Percentiles rank a stretch among this genome's conserved stretches.
These are phyloP conservation scores for Andrena bicolor DNA, from an alignment of 2,888 invertebrate genomes.

Conservation along the genomic window DNA sequence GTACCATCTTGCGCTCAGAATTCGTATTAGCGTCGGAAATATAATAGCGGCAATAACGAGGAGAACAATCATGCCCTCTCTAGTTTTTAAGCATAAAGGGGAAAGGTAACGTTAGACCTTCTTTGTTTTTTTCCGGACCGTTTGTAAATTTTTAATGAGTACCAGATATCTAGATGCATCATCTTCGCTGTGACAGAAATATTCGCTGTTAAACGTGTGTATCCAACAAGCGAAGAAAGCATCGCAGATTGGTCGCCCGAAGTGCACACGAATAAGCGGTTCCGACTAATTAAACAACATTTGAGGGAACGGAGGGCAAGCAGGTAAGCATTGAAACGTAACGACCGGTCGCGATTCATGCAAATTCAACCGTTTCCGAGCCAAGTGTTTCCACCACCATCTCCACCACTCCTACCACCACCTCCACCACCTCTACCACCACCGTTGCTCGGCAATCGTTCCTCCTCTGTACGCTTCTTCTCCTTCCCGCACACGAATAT, in stretches of 20 bases:
- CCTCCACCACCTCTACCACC: slow-evolving; percentile 15
- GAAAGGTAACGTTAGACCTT: neutral
- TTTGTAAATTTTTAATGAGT: slow-evolving; percentile 8
- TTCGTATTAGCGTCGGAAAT: slow-evolving; percentile 27
- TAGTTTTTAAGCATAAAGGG: neutral
- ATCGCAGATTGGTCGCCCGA: slow-evolving; percentile 38
- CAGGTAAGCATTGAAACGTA: slow-evolving; percentile 72
- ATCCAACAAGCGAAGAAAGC: slow-evolving; percentile 36
- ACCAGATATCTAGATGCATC: neutral
- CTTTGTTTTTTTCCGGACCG: neutral
- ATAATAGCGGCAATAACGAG: slow-evolving; percentile 23
- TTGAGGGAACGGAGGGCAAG: slow-evolving; percentile 68
- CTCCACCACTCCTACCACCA: slow-evolving; percentile 25
- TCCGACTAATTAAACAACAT: slow-evolving; percentile 74
- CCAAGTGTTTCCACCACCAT: slow-evolving; percentile 59
- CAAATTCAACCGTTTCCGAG: slow-evolving; percentile 74
- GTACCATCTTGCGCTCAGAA: neutral
- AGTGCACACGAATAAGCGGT: slow-evolving; percentile 57
- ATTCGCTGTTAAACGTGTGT: slow-evolving; percentile 2
- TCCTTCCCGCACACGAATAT: neutral
- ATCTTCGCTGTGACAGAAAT: neutral
- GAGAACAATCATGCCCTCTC: slow-evolving; percentile 10
- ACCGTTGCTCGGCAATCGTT: neutral
- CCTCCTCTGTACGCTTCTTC: slow-evolving; percentile 11
- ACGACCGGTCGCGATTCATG: slow-evolving; percentile 75